Evolutionary conservation across 2,113 vertebrate genomes (phyloP).

Genomic region (Globicephala melas): DNA sequence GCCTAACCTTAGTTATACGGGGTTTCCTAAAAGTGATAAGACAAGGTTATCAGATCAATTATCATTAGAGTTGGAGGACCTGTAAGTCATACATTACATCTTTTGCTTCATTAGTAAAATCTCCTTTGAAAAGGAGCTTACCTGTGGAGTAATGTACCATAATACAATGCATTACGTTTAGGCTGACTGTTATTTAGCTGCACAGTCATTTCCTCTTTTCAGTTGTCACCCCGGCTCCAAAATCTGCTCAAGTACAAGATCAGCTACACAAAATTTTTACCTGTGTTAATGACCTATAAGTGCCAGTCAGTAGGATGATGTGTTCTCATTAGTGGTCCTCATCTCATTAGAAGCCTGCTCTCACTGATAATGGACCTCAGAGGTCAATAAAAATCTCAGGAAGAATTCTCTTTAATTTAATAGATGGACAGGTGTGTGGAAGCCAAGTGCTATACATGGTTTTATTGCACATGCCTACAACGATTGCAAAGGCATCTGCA

Average conservation of each 20-base stretch:
- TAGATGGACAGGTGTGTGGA: not conserved
- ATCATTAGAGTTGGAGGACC: not conserved
- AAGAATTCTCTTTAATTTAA: constrained; percentile 37
- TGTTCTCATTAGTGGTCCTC: constrained; percentile 34
- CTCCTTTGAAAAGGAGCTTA: constrained; percentile 58
- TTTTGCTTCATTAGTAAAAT: constrained; percentile 56
- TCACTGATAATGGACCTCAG: constrained; percentile 46
- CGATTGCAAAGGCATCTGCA: not conserved
- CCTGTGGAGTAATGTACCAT: constrained; percentile 26
- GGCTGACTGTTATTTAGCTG: not conserved
- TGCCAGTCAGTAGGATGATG: not conserved
- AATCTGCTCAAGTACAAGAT: constrained; percentile 21
- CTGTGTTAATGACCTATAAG: constrained; percentile 60
- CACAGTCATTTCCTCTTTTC: constrained; percentile 26
- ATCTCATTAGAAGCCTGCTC: constrained; percentile 51
- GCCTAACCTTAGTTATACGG: not conserved
- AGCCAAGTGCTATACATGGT: not conserved
- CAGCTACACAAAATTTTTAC: constrained; percentile 49
- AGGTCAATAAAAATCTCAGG: constrained; percentile 41
- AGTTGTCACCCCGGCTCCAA: not conserved
- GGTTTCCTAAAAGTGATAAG: not conserved
- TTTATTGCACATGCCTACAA: not conserved
- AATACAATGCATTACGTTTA: not conserved
- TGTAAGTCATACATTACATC: not conserved
- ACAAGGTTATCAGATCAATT: not conserved